Evolutionary conservation across 2,113 vertebrate genomes (phyloP).

Genomic region (Cephalopholis sonnerati): DNA sequence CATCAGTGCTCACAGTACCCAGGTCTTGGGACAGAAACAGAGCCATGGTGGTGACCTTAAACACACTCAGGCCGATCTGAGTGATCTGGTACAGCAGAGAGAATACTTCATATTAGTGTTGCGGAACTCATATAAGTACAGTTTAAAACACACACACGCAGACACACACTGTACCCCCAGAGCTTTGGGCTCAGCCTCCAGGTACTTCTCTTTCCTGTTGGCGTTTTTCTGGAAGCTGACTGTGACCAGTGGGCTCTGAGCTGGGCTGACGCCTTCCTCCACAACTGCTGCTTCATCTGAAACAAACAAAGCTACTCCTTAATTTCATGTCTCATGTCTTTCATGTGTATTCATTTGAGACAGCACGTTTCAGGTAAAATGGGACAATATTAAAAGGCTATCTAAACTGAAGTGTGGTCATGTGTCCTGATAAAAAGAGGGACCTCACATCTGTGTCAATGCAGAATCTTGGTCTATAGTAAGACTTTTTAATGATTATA

Average conservation of each 20-base stretch:
- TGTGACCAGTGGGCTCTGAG: conserved; percentile 65
- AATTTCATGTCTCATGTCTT: too few relatives aligned
- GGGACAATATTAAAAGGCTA: too few relatives aligned
- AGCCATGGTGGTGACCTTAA: conserved; percentile 27
- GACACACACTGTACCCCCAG: conserved; percentile 74
- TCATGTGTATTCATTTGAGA: too few relatives aligned
- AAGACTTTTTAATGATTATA: too few relatives aligned
- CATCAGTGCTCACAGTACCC: accelerated
- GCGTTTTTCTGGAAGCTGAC: conserved; percentile 77
- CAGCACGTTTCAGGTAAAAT: too few relatives aligned
- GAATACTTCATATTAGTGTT: neutral
- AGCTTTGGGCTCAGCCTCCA: conserved; percentile 83
- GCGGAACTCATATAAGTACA: neutral
- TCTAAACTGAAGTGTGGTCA: too few relatives aligned
- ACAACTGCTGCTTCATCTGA: conserved; percentile 46
- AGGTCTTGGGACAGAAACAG: conserved; percentile 12
- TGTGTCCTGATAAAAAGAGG: too few relatives aligned
- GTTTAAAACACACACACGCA: neutral
- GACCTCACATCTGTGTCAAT: too few relatives aligned
- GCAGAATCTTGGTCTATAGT: too few relatives aligned
- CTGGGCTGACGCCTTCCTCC: neutral
- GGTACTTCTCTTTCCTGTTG: conserved; percentile 75
- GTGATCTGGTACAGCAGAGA: conserved; percentile 70
- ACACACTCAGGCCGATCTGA: conserved; percentile 77
- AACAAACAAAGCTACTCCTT: neutral